Evolutionary conservation across 2,888 invertebrate genomes (phyloP), one percentile per base, ranked within the genome.

Genomic region (Fragum whitleyi): DNA sequence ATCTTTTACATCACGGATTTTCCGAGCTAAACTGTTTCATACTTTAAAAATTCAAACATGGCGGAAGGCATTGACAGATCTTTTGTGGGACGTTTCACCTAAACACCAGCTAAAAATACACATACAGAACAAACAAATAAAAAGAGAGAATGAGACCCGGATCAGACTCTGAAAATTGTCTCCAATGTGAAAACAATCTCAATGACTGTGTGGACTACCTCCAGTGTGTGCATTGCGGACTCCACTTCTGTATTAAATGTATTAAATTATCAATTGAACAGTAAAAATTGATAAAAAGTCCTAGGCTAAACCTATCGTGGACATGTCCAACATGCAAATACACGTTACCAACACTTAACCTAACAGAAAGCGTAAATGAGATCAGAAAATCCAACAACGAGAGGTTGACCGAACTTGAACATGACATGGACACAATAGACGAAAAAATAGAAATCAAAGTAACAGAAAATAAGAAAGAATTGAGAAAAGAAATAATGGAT

Each of bases 11-110:
- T 5, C 47, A 47, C 47, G 47, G 47, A n/a, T 19, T 19, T 47
- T 47, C 47, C 47, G 47, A 47, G 47, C 47, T 47, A 47, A 14
- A 47, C 47, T 47, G 47, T 47, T n/a, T n/a, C n/a, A n/a, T n/a
- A n/a, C n/a, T n/a, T n/a, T n/a, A n/a, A n/a, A n/a, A n/a, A n/a
- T 3, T 9, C 3, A 9, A 47, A 47, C n/a, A 5, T 9, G 16
- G 47, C 7, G 7, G 47, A 47, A 47, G 47, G 16, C 9, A 6
- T 36, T 36, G 32, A 36, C 32, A 3, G 5, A 6, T 3, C 3
- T 9, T 9, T 36, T 36, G 9, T 36, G 32, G 7, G 47, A n/a
- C 3, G 7, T 9, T 16, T 9, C 3, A 14, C 14, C 14, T 14
- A 5, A 14, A 47, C 14, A 47, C 16, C 39, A 9, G 14, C 6